Base-by-base conservation (phyloP, 2,888 invertebrate species). In the Brachylomia viminalis region DNA sequence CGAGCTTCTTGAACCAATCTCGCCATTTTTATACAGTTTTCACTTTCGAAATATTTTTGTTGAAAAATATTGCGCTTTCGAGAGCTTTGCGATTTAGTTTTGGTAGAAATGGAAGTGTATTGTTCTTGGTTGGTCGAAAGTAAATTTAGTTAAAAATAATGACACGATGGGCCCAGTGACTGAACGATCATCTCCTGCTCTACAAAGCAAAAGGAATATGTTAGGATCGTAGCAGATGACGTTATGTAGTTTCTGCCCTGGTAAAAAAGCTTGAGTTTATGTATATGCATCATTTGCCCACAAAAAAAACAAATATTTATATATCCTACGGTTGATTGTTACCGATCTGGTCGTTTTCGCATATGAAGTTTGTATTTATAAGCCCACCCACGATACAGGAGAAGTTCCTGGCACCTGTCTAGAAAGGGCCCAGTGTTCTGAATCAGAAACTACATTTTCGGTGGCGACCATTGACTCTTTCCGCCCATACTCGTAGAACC, bases 1-100 rank as follows among this genome's bases (percentile, higher is more conserved):
- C 17, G 27, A 71, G 65, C 58, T 71, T 80, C 68, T 80, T 67
- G 33, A 69, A 70, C 45, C 66, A 72, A 76, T 81, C 65, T 80
- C 52, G 49, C 52, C 52, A 66, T 66, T 54, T 76, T 72, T 75
- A 33, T 66, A 62, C 52, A 76, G 45, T 70, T 80, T 64, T 69
- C 69, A 67, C 62, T 62, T 80, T 62, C 27, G 17, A 54, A 69
- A 72, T 61, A 45, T 62, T 72, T 83, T 72, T 68, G 54, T 45
- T 58, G 15, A 54, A 38, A 49, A 30, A 10, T 58, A 20, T 56
- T 27, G 30, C 4, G 17, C 10, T 58, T 33, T 33, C 20, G 1
- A 20, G 20, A 33, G 20, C 20, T 59, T 10, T 49, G 8, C 49
- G 7, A 23, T 17, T 42, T 17, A 0, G 1, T 10, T 49, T 49